A percentile compares a stretch with the other conserved stretches of the same genome.
These are phyloP conservation scores for Aphelenchoides besseyi DNA, from an alignment of 1,140 invertebrate genomes.

Conservation along the genomic window DNA sequence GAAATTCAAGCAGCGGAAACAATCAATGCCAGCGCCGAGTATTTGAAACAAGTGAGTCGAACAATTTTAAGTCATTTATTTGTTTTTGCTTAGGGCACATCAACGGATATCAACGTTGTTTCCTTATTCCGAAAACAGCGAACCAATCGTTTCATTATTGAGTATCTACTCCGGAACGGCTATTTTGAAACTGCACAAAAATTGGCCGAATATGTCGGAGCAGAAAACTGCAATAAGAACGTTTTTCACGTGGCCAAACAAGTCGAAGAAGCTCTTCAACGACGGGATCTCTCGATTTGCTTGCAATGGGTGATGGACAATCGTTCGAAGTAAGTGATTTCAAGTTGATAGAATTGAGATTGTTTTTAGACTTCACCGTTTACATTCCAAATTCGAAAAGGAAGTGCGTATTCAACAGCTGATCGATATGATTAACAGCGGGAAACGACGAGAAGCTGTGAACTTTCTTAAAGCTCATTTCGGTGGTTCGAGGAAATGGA, in stretches of 20 bases:
- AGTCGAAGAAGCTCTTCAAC: slow-evolving; percentile 72
- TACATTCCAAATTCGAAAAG: slow-evolving; percentile 71
- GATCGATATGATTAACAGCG: slow-evolving; percentile 83
- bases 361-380: slow-evolving; percentile 82
- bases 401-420: slow-evolving; percentile 90
- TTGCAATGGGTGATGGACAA: slow-evolving; percentile 96
- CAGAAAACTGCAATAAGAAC: slow-evolving; percentile 86
- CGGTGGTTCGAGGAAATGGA: slow-evolving; percentile 26
- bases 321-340: too few relatives aligned
- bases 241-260: slow-evolving; percentile 83
- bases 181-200: slow-evolving; percentile 84
- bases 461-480: slow-evolving; percentile 64
- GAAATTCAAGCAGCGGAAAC: slow-evolving; percentile 20
- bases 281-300: slow-evolving; percentile 80
- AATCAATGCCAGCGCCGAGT: slow-evolving; percentile 70
- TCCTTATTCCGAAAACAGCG: slow-evolving; percentile 77
- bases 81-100: slow-evolving; percentile 62
- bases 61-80: slow-evolving; percentile 67
- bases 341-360: too few relatives aligned
- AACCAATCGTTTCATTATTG: slow-evolving; percentile 87
- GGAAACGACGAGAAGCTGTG: slow-evolving; percentile 82
- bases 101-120: slow-evolving; percentile 59
- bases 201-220: slow-evolving; percentile 76
- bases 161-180: slow-evolving; percentile 83
- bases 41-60: slow-evolving; percentile 71